Conservation (phyloP, 2,888 invertebrate genomes). For the Amphipoea lucens region DNA sequence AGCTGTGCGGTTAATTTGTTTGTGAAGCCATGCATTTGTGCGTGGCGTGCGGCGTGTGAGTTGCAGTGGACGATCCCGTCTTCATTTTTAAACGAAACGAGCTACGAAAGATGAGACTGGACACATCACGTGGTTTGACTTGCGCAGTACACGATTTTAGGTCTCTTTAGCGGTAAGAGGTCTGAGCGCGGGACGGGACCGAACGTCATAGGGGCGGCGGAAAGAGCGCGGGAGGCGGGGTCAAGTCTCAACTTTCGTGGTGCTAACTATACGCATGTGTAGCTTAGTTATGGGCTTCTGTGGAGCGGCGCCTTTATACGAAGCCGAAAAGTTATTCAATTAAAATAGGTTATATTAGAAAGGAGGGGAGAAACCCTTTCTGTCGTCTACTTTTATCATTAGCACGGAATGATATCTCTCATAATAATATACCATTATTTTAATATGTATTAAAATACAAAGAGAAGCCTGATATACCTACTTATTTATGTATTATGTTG, state of each 20-base stretch:
- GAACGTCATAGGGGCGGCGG: too few relatives aligned
- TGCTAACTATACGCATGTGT: not conserved
- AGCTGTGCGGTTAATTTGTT: not conserved
- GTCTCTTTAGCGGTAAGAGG: too few relatives aligned
- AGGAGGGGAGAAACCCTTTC: not conserved
- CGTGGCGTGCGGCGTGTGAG: not conserved
- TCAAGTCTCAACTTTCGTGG: too few relatives aligned
- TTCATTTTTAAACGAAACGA: not conserved
- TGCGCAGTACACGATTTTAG: too few relatives aligned
- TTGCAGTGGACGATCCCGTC: too few relatives aligned
- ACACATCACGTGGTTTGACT: too few relatives aligned
- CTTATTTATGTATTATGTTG: not conserved
- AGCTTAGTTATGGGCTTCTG: not conserved
- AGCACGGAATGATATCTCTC: not conserved
- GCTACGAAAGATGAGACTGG: not conserved
- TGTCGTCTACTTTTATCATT: not conserved
- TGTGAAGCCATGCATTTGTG: not conserved
- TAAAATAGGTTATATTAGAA: slow-evolving; percentile 9
- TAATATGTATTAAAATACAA: not conserved
- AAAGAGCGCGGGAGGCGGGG: too few relatives aligned
- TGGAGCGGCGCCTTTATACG: not conserved
- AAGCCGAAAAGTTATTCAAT: slow-evolving; percentile 22
- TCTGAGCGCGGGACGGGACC: too few relatives aligned
- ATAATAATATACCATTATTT: not conserved
- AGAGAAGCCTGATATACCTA: not conserved